Evolutionary conservation across 2,888 invertebrate genomes (phyloP).

Genomic region (Teleiodes luculella): DNA sequence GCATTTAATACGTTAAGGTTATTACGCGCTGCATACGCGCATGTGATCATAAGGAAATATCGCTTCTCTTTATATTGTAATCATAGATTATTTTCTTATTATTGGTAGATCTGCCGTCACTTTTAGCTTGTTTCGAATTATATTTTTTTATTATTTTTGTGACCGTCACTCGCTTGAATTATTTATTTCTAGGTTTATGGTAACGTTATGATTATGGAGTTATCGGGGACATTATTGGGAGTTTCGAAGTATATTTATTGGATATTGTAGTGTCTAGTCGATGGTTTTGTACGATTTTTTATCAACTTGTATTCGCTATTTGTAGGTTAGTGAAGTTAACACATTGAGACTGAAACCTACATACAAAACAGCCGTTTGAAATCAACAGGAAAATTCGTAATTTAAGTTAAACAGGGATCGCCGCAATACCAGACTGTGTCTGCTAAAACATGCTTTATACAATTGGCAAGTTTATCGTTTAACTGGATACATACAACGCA

Average conservation of each 20-base stretch:
- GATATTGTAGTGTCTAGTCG: slow-evolving; percentile 70
- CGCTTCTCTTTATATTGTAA: slow-evolving; percentile 58
- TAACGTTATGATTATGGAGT: slow-evolving; percentile 40
- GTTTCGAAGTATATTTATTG: slow-evolving; percentile 58
- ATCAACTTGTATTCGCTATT: slow-evolving; percentile 28
- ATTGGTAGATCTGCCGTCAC: slow-evolving; percentile 63
- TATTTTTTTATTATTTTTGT: slow-evolving; percentile 48
- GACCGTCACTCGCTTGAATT: slow-evolving; percentile 52
- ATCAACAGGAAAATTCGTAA: slow-evolving; percentile 37
- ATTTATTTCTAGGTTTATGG: slow-evolving; percentile 64
- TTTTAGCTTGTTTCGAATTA: slow-evolving; percentile 53
- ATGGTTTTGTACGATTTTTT: slow-evolving; percentile 45
- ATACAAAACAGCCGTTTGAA: slow-evolving; percentile 37
- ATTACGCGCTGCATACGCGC: slow-evolving; percentile 48
- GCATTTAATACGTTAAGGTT: slow-evolving; percentile 58
- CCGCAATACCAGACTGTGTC: slow-evolving; percentile 61
- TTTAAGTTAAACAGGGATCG: slow-evolving; percentile 58
- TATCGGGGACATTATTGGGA: slow-evolving; percentile 41
- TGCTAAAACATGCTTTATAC: not conserved
- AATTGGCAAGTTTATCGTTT: too few relatives aligned
- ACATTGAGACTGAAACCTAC: slow-evolving; percentile 55
- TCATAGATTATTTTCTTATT: slow-evolving; percentile 54
- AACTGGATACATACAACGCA: too few relatives aligned
- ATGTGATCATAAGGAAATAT: slow-evolving; percentile 64
- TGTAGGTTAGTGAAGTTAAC: slow-evolving; percentile 43